Conservation (phyloP, 2,113 vertebrate genomes). For the Channa maculata region DNA sequence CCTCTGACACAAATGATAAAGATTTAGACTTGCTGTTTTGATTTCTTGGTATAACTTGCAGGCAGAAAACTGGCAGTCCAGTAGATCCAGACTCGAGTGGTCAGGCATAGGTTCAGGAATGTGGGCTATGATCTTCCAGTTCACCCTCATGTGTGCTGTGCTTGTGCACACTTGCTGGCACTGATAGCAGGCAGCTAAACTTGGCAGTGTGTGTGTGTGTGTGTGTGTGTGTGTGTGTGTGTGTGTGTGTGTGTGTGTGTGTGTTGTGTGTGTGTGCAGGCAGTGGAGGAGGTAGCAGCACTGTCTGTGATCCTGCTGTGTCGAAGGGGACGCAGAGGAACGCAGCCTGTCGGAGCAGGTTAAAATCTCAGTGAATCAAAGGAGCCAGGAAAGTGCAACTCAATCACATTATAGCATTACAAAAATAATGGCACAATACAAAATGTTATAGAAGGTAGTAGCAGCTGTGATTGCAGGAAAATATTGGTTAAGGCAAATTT, state of each 20-base stretch:
- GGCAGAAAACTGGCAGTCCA: conserved; percentile 4
- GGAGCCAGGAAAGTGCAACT: conserved; percentile 32
- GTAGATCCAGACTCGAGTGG: conserved; percentile 17
- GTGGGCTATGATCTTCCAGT: conserved; percentile 54
- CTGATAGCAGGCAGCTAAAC: conserved; percentile 82
- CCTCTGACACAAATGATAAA: background rate
- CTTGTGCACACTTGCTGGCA: conserved; percentile 48
- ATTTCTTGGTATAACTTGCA: background rate
- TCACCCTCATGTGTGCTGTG: conserved; percentile 37
- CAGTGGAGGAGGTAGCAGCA: conserved; percentile 38
- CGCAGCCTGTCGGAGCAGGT: conserved; percentile 55
- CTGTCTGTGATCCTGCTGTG: conserved; percentile 72
- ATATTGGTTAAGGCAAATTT: background rate
- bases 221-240: background rate
- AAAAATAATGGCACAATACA: conserved; percentile 3
- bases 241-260: background rate
- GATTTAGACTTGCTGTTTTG: background rate
- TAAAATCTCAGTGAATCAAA: conserved; percentile 55
- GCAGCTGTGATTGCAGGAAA: background rate
- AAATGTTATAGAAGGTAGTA: background rate
- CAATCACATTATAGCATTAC: conserved; percentile 8
- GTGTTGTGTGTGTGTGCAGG: conserved; percentile 3
- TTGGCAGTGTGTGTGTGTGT: conserved; percentile 63
- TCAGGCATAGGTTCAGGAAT: conserved; percentile 60
- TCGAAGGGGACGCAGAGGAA: conserved; percentile 58